These are phyloP conservation scores for Podabrus alpinus DNA, from an alignment of 2,888 invertebrate species.

Conservation along the genomic window DNA sequence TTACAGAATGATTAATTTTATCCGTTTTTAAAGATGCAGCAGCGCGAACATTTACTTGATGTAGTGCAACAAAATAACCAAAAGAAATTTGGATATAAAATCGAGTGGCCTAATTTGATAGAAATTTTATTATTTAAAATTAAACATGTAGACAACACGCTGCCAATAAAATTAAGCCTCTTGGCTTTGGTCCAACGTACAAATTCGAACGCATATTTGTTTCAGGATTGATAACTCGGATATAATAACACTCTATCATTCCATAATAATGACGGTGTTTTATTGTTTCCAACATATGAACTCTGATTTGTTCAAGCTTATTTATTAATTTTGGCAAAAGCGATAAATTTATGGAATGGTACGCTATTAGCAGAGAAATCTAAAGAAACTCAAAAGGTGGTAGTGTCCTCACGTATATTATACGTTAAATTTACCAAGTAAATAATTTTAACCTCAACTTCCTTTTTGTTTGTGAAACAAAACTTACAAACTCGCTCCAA, in stretches of 20 bases:
- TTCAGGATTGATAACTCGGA: slow-evolving; percentile 15
- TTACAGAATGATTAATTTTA: neutral
- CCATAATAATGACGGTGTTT: neutral
- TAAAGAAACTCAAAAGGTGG: neutral
- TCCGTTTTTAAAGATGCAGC: neutral
- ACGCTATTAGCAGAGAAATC: neutral
- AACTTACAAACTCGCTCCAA: neutral
- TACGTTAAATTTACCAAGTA: neutral
- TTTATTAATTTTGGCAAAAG: neutral
- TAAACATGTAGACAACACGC: slow-evolving; percentile 2
- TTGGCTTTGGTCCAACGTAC: slow-evolving; percentile 7
- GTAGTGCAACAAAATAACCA: neutral
- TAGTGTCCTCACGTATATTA: too few relatives aligned
- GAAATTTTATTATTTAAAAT: neutral
- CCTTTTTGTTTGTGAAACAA: neutral
- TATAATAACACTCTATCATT: slow-evolving; percentile 16
- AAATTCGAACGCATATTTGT: slow-evolving; percentile 13
- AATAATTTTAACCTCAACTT: neutral
- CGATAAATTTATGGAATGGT: neutral
- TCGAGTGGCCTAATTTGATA: neutral
- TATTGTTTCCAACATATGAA: slow-evolving; percentile 2
- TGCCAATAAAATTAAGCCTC: neutral
- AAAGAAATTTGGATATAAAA: neutral
- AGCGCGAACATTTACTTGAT: neutral
- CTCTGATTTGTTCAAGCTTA: neutral